These are phyloP conservation scores for Streblospio benedicti DNA, from an alignment of 1,140 invertebrate species.

Conservation along the genomic window DNA sequence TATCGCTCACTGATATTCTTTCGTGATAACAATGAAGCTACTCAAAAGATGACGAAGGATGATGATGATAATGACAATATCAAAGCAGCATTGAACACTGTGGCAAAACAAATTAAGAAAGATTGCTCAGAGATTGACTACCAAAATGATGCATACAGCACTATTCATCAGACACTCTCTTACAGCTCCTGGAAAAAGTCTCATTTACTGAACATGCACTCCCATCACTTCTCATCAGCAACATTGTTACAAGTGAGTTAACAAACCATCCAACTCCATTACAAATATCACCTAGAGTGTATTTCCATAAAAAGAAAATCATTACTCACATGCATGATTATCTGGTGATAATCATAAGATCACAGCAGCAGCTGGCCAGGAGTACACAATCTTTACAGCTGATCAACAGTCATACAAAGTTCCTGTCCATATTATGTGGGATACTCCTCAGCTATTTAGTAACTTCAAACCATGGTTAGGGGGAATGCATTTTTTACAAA, in stretches of 20 bases:
- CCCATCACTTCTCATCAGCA: conserved; percentile 16
- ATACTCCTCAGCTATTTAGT: too few relatives aligned
- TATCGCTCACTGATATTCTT: conserved; percentile 10
- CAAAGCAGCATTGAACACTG: conserved; percentile 1
- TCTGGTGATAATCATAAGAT: too few relatives aligned
- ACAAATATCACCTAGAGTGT: conserved; percentile 18
- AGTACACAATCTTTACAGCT: too few relatives aligned
- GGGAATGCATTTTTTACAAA: too few relatives aligned
- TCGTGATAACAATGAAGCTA: not conserved
- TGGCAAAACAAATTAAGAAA: not conserved
- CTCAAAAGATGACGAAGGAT: conserved; percentile 11
- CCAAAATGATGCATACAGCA: too few relatives aligned
- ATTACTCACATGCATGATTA: conserved; percentile 13
- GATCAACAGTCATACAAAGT: too few relatives aligned
- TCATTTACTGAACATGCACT: conserved; percentile 3
- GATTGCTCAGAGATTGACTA: too few relatives aligned
- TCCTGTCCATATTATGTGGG: too few relatives aligned
- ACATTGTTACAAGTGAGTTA: conserved; percentile 16
- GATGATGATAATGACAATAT: too few relatives aligned
- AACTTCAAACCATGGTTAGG: too few relatives aligned
- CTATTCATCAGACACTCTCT: not conserved
- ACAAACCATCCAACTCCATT: conserved; percentile 13
- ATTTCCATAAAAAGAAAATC: conserved; percentile 10
- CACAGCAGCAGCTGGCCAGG: too few relatives aligned
- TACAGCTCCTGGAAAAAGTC: not conserved